phyloP scores from a whole-genome alignment of 1,140 invertebrate species.

The Drosophila santomea region DNA sequence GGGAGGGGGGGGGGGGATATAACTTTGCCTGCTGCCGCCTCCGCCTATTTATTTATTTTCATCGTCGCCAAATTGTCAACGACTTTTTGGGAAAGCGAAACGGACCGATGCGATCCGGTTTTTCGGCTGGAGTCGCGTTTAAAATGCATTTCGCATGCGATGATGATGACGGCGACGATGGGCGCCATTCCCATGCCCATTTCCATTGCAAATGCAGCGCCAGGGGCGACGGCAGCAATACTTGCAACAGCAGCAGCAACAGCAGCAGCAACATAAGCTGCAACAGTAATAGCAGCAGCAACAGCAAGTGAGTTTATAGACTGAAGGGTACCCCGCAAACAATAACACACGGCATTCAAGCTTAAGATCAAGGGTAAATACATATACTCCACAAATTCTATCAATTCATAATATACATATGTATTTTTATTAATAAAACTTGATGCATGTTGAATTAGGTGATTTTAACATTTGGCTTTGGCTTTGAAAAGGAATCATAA shows the following conservation, averaged over 20 bases:
- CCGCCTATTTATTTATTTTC: conserved; percentile 79
- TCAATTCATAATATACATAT: too few relatives aligned
- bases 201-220: conserved; percentile 77
- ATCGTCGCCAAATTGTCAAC: conserved; percentile 75
- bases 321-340: background rate
- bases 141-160: conserved; percentile 79
- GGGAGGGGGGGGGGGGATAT: background rate
- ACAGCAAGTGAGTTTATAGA: background rate
- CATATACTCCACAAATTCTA: too few relatives aligned
- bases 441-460: too few relatives aligned
- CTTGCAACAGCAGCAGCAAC: conserved; percentile 21
- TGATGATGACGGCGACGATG: conserved; percentile 37
- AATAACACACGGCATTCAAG: background rate
- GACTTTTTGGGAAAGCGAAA: conserved; percentile 43
- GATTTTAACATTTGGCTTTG: too few relatives aligned
- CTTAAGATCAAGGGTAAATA: too few relatives aligned
- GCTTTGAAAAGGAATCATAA: too few relatives aligned
- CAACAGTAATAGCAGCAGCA: conserved; percentile 4
- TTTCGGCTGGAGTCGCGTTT: conserved; percentile 66
- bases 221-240: conserved; percentile 15
- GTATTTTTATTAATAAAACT: too few relatives aligned
- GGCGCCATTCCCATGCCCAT: conserved; percentile 32
- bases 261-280: conserved; percentile 36
- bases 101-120: conserved; percentile 31
- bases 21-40: conserved; percentile 12